These are phyloP conservation scores for Zaprionus lineosus DNA, from an alignment of 2,888 invertebrate species.

Conservation along the genomic window DNA sequence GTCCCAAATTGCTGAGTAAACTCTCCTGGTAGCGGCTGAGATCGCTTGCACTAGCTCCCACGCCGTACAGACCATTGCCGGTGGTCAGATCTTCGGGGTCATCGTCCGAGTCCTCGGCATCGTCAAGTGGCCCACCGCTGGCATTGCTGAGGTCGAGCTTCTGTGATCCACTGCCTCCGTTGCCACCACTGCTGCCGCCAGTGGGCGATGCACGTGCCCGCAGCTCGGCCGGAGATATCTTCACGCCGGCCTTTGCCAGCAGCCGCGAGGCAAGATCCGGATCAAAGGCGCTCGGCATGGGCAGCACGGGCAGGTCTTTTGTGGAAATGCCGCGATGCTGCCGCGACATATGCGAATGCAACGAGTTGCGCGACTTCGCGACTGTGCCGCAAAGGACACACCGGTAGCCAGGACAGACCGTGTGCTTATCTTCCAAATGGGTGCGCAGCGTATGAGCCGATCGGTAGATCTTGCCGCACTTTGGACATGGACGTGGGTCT, in stretches of 20 bases:
- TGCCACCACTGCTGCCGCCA: slow-evolving; percentile 84
- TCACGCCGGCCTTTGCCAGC: slow-evolving; percentile 93
- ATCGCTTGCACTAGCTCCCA: slow-evolving; percentile 68
- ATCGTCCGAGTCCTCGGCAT: slow-evolving; percentile 87
- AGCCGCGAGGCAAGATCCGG: slow-evolving; percentile 93
- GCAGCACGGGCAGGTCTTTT: slow-evolving; percentile 94
- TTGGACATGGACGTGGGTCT: slow-evolving; percentile 95
- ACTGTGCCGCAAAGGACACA: slow-evolving; percentile 96
- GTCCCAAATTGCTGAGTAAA: slow-evolving; percentile 82
- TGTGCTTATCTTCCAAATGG: slow-evolving; percentile 96
- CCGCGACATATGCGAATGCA: slow-evolving; percentile 96
- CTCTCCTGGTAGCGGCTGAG: slow-evolving; percentile 81
- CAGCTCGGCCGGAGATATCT: slow-evolving; percentile 92
- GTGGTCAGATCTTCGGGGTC: slow-evolving; percentile 93
- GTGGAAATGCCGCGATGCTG: slow-evolving; percentile 96
- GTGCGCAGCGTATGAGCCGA: slow-evolving; percentile 95
- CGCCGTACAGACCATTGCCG: slow-evolving; percentile 74
- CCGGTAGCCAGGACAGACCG: slow-evolving; percentile 95
- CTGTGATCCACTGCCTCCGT: slow-evolving; percentile 49
- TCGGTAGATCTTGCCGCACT: slow-evolving; percentile 95
- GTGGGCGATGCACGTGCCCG: slow-evolving; percentile 93
- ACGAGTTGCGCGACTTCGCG: slow-evolving; percentile 94
- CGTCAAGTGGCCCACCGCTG: slow-evolving; percentile 86
- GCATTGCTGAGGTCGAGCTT: slow-evolving; percentile 88
- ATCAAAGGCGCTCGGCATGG: slow-evolving; percentile 96